Base-by-base conservation (phyloP, 2,113 vertebrate species). In the Monarcha castaneiventris region DNA sequence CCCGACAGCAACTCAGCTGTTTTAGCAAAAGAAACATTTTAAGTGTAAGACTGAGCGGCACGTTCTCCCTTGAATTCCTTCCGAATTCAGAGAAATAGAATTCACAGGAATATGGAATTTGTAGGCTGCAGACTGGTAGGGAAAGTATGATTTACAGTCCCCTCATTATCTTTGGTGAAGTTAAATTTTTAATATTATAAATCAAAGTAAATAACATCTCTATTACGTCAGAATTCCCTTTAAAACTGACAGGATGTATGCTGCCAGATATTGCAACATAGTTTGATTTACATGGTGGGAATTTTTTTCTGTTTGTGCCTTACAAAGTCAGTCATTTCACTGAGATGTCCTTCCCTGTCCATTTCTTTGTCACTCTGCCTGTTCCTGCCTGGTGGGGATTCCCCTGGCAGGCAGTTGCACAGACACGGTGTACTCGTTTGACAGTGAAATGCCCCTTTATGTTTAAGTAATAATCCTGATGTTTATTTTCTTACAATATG, bases 391-490 rank as follows among this genome's bases (percentile, higher is more conserved):
- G 63, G 27, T 8, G 1, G 35, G 41, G 33, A 17, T 93, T 85
- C 27, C 44, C 37, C 16, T 77, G 51, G 32, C 55, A 81, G 64
- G 61, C 1, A 1, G 51, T 46, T 49, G 46, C 52, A 15, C 4
- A 4, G 37, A 54, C 18, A 13, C 0, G 0, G 5, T 19, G 8
- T 30, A 21, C 22, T 71, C 3, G 0, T 86, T 49, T 62, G 32
- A 66, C 55, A 25, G 5, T 49, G 68, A 81, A 95, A 86, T 33
- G 16, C 46, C 91, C 54, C 49, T 68, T 86, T 71, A 44, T n/a
- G 23, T 32, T 58, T 41, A 15, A 73, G 10, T 41, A 52, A 29
- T 51, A 35, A 59, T 56, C 52, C 49, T 30, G 12, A 33, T 62
- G 16, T 55, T 55, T 39, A 37, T 43, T 77, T 79, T 59, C 12